Evolutionary conservation across 2,888 invertebrate species (phyloP), one percentile per base, ranked within the genome.

Genomic region (Rhagonycha lutea): DNA sequence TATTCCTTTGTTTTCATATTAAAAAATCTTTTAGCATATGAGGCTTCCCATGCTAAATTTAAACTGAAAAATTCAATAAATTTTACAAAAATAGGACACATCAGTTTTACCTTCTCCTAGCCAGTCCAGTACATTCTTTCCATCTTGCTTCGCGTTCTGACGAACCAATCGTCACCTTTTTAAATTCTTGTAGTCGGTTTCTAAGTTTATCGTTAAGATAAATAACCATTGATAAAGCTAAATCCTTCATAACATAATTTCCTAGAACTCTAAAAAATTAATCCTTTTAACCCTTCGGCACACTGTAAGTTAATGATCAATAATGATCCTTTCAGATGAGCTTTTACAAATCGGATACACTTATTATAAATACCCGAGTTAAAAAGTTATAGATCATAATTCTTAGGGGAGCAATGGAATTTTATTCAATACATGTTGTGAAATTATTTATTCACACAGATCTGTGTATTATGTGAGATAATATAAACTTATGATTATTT

Each of bases 191-290:
- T 85, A 96, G 96, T 0, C 96, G 89, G 71, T 94, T 92, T 3
- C 96, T 91, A 76, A 96, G 90, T 72, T 91, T 91, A 70, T 96
- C 95, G 0, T 92, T 94, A 78, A 98, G 88, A 86, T 95, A 97
- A 3, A 93, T 92, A 8, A 95, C 92, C 0, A 95, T 94, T 3
- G 94, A 94, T 0, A 93, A 94, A 0, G 95, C 94, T 0, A 94
- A 95, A 71, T 97, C 91, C 97, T 98, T 98, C 92, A 97, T 92
- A 82, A 96, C 92, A 85, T 98, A 98, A 89, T 98, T 98, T 4
- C 97, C 96, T 83, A 94, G 91, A 4, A 91, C 89, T 78, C 95
- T 92, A 84, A 8, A 82, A 79, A 18, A 18, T 18, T 18, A 18
- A 18, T 18, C n/a, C 18, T 2, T 18, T 18, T 18, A 18, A 18